Conservation (phyloP, 1,140 invertebrate species). For the Sipha flava region DNA sequence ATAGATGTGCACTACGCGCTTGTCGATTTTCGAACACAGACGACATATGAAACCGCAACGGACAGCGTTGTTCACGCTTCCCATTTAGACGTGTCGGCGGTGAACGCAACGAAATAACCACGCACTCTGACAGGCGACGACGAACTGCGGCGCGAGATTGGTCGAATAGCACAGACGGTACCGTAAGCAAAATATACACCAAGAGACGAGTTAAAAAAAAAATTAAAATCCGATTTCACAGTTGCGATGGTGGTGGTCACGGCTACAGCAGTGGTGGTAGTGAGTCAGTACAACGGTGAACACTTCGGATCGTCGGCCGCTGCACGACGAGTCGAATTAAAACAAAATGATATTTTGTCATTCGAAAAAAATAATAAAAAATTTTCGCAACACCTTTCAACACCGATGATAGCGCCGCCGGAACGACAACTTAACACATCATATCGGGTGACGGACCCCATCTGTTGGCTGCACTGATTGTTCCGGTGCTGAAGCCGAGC, state of each 20-base stretch:
- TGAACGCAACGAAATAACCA: neutral
- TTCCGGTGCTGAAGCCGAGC: neutral
- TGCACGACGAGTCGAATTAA: neutral
- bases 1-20: slow-evolving; percentile 67
- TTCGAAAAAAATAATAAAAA: neutral
- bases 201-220: neutral
- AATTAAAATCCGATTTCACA: neutral
- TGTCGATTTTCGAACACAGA: slow-evolving; percentile 69
- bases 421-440: neutral
- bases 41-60: slow-evolving; percentile 69
- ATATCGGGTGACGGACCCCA: no score
- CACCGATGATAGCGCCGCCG: neutral
- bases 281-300: no score
- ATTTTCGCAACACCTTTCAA: neutral
- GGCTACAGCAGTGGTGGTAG: no score
- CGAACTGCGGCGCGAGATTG: neutral
- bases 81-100: slow-evolving; percentile 48
- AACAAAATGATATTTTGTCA: neutral
- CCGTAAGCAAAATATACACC: neutral
- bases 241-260: neutral
- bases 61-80: slow-evolving; percentile 63
- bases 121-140: neutral
- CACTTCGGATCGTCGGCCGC: neutral
- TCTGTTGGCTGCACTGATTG: neutral
- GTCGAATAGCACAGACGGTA: neutral